A percentile compares a stretch with the other conserved stretches of the same genome.
These are phyloP conservation scores for Drosophila hawaiiensis DNA, from an alignment of 2,888 invertebrate species.

Conservation along the genomic window DNA sequence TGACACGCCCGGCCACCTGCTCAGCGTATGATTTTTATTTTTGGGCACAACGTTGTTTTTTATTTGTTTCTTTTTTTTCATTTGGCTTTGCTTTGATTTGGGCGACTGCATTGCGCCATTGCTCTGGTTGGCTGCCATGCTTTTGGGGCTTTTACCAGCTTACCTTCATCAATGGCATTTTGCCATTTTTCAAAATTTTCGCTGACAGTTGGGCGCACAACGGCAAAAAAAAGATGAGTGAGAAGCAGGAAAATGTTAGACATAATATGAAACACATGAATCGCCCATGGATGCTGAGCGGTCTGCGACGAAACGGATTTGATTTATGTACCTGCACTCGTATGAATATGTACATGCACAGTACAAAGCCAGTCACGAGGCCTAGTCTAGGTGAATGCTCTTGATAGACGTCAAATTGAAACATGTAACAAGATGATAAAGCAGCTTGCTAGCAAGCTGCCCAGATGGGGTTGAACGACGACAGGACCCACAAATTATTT, in stretches of 20 bases:
- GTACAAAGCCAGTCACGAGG: slow-evolving; percentile 16
- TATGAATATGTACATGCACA: not conserved
- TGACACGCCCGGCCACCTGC: slow-evolving; percentile 55
- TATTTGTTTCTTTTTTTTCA: slow-evolving; percentile 6
- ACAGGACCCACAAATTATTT: slow-evolving; percentile 72
- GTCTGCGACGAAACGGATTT: slow-evolving; percentile 58
- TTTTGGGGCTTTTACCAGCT: slow-evolving; percentile 58
- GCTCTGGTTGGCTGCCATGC: slow-evolving; percentile 41
- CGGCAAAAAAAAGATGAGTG: slow-evolving; percentile 9
- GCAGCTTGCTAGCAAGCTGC: slow-evolving; percentile 26
- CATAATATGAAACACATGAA: slow-evolving; percentile 69
- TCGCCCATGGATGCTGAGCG: slow-evolving; percentile 42
- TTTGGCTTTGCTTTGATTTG: slow-evolving; percentile 63
- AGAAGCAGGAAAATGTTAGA: slow-evolving; percentile 55
- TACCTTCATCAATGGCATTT: slow-evolving; percentile 81
- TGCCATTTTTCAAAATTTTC: slow-evolving; percentile 82
- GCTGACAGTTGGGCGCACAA: slow-evolving; percentile 72
- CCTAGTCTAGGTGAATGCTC: slow-evolving; percentile 62
- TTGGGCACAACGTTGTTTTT: slow-evolving; percentile 13
- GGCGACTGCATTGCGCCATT: slow-evolving; percentile 62
- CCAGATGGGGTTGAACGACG: slow-evolving; percentile 19
- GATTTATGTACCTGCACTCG: slow-evolving; percentile 66
- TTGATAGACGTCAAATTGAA: slow-evolving; percentile 77
- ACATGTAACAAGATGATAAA: slow-evolving; percentile 78
- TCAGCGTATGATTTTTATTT: slow-evolving; percentile 21